phyloP scores from a whole-genome alignment of 2,888 invertebrate genomes.

The Fragum whitleyi region DNA sequence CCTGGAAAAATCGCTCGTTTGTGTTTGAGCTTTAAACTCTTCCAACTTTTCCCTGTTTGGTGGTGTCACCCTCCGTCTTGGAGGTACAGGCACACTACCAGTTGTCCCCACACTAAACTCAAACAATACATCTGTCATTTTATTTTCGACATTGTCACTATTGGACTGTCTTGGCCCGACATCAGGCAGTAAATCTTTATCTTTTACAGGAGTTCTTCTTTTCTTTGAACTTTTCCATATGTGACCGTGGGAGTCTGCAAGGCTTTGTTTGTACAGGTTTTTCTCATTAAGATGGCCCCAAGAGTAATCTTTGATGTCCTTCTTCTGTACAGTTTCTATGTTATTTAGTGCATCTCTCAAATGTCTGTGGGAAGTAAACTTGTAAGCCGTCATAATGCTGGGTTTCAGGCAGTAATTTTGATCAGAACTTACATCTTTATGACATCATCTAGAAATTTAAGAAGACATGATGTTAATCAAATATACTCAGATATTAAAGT shows the following conservation, averaged over 20 bases:
- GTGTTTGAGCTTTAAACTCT: constrained; percentile 51
- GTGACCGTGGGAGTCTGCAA: constrained; percentile 55
- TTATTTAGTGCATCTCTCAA: constrained; percentile 78
- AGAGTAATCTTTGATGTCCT: constrained; percentile 80
- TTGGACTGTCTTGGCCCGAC: constrained; percentile 21
- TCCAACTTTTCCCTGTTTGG: constrained; percentile 54
- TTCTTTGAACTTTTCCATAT: constrained; percentile 71
- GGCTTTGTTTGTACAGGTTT: constrained; percentile 67
- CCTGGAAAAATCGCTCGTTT: constrained; percentile 12
- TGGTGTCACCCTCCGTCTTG: constrained; percentile 23
- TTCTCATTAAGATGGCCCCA: constrained; percentile 83
- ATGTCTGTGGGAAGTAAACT: constrained; percentile 76
- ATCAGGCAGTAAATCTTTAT: constrained; percentile 44
- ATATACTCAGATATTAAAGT: not conserved
- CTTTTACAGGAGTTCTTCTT: constrained; percentile 47
- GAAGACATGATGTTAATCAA: not conserved
- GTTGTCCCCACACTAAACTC: constrained; percentile 81
- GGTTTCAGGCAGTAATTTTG: not conserved
- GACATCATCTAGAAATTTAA: not conserved
- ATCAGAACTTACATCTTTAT: not conserved
- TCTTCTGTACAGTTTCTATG: constrained; percentile 77
- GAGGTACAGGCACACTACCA: constrained; percentile 73
- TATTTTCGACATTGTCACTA: constrained; percentile 37
- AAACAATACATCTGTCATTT: constrained; percentile 77
- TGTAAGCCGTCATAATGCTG: constrained; percentile 72